These are phyloP conservation scores for Mormyrops attenuatus DNA, from an alignment of 2,797 vertebrate genomes.

Conservation along the genomic window DNA sequence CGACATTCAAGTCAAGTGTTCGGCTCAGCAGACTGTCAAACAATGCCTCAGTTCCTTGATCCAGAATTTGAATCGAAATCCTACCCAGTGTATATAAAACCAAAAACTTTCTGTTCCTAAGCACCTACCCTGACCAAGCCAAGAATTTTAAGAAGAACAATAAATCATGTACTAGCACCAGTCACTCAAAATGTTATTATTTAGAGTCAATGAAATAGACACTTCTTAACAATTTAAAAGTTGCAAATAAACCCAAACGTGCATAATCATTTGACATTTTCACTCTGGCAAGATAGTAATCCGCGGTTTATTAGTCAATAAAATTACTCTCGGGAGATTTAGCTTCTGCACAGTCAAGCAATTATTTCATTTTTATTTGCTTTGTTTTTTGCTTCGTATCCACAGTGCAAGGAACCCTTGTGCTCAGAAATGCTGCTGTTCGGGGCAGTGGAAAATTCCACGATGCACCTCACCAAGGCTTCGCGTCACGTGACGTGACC, in stretches of 20 bases:
- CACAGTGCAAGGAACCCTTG: background rate
- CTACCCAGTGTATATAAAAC: background rate
- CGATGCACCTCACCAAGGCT: background rate
- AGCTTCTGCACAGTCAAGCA: background rate
- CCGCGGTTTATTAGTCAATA: background rate
- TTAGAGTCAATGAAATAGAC: background rate
- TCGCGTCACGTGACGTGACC: background rate
- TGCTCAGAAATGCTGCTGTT: background rate
- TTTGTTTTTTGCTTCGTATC: background rate
- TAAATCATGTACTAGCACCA: background rate
- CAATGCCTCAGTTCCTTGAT: background rate
- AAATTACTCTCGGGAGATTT: background rate
- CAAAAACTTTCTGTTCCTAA: background rate
- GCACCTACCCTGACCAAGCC: background rate
- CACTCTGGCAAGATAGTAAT: background rate
- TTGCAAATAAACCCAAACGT: background rate
- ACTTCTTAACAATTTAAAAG: background rate
- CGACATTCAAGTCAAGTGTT: background rate
- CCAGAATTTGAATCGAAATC: background rate
- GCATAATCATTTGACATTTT: background rate
- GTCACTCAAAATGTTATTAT: background rate
- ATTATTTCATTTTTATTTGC: background rate
- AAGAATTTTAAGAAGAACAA: background rate
- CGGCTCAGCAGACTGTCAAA: background rate
- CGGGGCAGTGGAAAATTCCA: conserved; percentile 9